Evolutionary conservation across 2,113 vertebrate species (phyloP), one percentile per base, ranked within the genome.

Genomic region (Nothobranchius kuhntae): DNA sequence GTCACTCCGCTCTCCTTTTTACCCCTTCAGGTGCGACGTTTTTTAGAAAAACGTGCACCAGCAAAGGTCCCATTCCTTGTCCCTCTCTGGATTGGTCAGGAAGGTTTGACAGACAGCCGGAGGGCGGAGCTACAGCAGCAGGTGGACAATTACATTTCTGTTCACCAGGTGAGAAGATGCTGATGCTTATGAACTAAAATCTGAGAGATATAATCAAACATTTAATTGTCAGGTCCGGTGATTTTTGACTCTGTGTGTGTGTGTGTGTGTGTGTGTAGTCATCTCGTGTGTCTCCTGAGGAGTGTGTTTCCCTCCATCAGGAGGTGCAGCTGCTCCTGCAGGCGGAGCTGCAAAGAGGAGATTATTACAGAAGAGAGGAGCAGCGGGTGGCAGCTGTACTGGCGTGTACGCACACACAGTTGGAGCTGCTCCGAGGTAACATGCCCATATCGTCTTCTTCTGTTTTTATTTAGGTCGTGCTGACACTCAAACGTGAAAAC

Each of bases 81-180:
- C 9, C 73, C 78, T 65, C 71, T 87, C 61, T 95, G 94, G 93
- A 94, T 92, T 82, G 91, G 86, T 71, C 90, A 92, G 53, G 90
- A 61, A 62, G 92, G 92, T 74, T 89, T 97, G 76, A 93, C 91
- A 1, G 95, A 96, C 85, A 91, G 89, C 66, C 89, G 73, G 59
- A 94, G 94, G 85, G 71, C 83, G 9, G 91, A 94, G 72, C 91
- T 98, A 26, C 94, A 94, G 84, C 90, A 88, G 72, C 92, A 92
- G 90, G 93, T 96, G 79, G 94, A 98, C 67, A 91, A 94, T 35
- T 91, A 95, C 85, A 68, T 96, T 75, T 80, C 85, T 77, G 86
- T 85, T 17, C 93, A 95, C 80, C 90, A 91, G 52, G 96, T 98
- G 83, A 91, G 93, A 92, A 3, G 6, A 38, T 1, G 46, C 4